Conservation (phyloP, 1,140 invertebrate genomes). For the Magallana angulata region DNA sequence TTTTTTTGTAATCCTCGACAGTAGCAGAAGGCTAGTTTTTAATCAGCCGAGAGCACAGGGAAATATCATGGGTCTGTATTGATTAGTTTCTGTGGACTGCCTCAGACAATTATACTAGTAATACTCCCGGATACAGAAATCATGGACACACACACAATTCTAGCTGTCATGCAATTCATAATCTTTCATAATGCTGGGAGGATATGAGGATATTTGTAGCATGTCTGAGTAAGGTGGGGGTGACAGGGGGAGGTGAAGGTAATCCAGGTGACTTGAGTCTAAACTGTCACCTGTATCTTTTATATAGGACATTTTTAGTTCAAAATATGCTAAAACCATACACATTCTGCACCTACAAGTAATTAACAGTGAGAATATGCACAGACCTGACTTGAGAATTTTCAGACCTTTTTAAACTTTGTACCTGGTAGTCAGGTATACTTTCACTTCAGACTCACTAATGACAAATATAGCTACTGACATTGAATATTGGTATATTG, state of each 20-base stretch:
- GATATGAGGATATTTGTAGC: neutral
- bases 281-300: too few relatives aligned
- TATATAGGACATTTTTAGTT: too few relatives aligned
- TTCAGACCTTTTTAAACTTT: too few relatives aligned
- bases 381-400: too few relatives aligned
- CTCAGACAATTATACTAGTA: conserved; percentile 21
- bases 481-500: neutral
- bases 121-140: neutral
- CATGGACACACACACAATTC: neutral
- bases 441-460: neutral
- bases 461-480: neutral
- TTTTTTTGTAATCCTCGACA: neutral
- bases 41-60: neutral
- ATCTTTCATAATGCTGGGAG: neutral
- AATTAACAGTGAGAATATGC: too few relatives aligned
- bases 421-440: neutral
- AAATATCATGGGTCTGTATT: conserved; percentile 15
- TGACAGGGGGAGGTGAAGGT: too few relatives aligned
- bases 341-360: too few relatives aligned
- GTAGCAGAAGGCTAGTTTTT: conserved; percentile 7
- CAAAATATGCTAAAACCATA: too few relatives aligned
- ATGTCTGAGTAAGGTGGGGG: too few relatives aligned
- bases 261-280: too few relatives aligned
- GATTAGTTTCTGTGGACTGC: neutral
- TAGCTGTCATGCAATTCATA: neutral